These are phyloP conservation scores for Climacteris rufus DNA, from an alignment of 2,113 vertebrate species.

Conservation along the genomic window DNA sequence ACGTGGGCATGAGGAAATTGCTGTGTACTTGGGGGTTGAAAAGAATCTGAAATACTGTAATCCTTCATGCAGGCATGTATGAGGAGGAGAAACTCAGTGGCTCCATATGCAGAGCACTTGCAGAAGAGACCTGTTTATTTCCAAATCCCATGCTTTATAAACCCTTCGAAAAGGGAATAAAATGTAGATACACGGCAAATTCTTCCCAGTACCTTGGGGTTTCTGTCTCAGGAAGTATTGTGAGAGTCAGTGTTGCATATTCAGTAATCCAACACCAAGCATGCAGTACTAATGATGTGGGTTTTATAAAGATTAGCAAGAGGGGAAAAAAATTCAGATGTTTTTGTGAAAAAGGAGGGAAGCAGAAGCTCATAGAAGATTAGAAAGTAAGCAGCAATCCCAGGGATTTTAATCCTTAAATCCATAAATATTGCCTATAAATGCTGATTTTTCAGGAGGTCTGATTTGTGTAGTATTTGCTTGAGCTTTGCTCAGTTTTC, in stretches of 20 bases:
- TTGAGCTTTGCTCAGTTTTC: neutral
- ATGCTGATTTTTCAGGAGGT: neutral
- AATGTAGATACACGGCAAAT: neutral
- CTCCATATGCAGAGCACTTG: constrained; percentile 8
- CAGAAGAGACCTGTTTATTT: constrained; percentile 43
- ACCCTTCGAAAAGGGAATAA: neutral
- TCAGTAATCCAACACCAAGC: neutral
- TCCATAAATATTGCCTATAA: neutral
- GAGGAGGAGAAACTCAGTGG: neutral
- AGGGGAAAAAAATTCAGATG: neutral
- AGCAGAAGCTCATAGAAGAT: neutral
- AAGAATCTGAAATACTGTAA: constrained; percentile 15
- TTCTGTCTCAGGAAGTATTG: neutral
- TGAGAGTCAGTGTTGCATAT: neutral
- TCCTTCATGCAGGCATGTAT: neutral
- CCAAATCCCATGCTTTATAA: neutral
- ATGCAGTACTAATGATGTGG: neutral
- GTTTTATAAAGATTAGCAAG: neutral
- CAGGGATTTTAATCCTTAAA: neutral
- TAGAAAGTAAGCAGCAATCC: neutral
- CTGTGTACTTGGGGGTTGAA: neutral
- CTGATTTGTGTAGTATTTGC: neutral
- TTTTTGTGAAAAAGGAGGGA: neutral
- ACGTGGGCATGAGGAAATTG: neutral
- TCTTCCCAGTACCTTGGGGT: neutral